These are phyloP conservation scores for Crossaster papposus DNA, from an alignment of 53 echinoderm and acorn worm genomes.

Conservation along the genomic window DNA sequence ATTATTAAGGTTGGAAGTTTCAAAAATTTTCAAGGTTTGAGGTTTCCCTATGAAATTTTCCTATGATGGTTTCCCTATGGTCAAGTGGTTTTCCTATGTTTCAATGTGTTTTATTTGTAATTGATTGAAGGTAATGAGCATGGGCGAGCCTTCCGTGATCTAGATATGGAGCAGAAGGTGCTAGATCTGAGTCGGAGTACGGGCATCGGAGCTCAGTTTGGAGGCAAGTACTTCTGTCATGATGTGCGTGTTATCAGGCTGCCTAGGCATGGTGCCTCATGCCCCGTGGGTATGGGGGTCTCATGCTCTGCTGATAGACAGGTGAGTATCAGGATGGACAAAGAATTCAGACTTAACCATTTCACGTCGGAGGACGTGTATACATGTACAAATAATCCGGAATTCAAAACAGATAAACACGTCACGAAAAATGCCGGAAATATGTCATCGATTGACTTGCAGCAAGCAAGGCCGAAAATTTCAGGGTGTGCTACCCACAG, in stretches of 20 bases:
- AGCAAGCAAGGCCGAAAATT: too few species aligned
- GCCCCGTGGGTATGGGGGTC: constrained; percentile 94
- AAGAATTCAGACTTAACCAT: not conserved
- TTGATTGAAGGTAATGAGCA: constrained; percentile 73
- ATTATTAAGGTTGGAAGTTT: too few species aligned
- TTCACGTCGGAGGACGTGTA: too few species aligned
- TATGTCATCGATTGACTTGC: too few species aligned
- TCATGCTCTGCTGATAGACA: constrained; percentile 99
- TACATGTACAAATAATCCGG: too few species aligned
- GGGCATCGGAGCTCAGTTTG: constrained; percentile 99
- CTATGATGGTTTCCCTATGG: not conserved
- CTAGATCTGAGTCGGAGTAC: constrained; percentile 79
- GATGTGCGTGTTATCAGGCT: constrained; percentile 94
- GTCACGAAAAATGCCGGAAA: too few species aligned
- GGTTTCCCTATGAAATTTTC: too few species aligned
- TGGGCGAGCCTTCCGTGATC: constrained; percentile 91
- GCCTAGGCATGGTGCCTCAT: constrained; percentile 97
- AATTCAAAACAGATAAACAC: too few species aligned
- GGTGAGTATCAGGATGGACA: constrained; percentile 36
- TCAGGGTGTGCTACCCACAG: too few species aligned
- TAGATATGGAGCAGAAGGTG: constrained; percentile 89
- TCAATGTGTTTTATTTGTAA: not conserved
- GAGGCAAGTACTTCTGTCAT: constrained; percentile 99
- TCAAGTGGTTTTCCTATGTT: too few species aligned
- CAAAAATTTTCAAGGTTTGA: too few species aligned